A percentile compares a stretch with the other conserved stretches of the same genome.
Evolutionary conservation across 2,113 vertebrate genomes (phyloP).

Genomic region (Osmerus mordax): DNA sequence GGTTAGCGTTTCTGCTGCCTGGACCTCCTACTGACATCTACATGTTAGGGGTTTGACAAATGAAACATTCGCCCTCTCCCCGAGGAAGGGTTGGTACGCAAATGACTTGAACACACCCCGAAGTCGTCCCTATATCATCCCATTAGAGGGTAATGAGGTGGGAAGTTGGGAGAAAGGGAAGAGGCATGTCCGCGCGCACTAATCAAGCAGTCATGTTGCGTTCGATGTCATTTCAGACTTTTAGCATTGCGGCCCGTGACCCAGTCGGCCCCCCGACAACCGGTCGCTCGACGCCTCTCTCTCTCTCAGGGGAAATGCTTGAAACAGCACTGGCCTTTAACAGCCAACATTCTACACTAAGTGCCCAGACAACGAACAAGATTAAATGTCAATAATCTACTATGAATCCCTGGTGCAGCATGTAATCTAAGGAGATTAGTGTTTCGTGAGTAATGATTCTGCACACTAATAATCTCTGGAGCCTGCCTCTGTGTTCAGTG

Average conservation of each 20-base stretch:
- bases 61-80: constrained; percentile 44
- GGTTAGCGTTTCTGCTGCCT: constrained; percentile 28
- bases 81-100: constrained; percentile 41
- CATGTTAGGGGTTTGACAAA: constrained; percentile 58
- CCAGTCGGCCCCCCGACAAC: too few relatives aligned
- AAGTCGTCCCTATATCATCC: constrained; percentile 46
- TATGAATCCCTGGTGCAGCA: neutral
- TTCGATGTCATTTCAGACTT: neutral
- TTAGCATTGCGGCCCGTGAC: too few relatives aligned
- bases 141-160: constrained; percentile 59
- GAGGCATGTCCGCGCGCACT: constrained; percentile 46
- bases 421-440: neutral
- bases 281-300: too few relatives aligned
- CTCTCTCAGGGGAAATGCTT: neutral
- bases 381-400: constrained; percentile 7
- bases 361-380: constrained; percentile 10
- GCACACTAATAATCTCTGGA: too few relatives aligned
- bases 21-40: constrained; percentile 48
- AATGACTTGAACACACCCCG: constrained; percentile 54
- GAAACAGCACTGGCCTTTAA: constrained; percentile 6
- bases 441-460: neutral
- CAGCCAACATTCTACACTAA: constrained; percentile 6
- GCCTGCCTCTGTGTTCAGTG: neutral
- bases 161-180: constrained; percentile 42
- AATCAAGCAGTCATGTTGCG: constrained; percentile 5